Evolutionary conservation across 2,113 vertebrate species (phyloP).

Genomic region (Xenopus laevis): DNA sequence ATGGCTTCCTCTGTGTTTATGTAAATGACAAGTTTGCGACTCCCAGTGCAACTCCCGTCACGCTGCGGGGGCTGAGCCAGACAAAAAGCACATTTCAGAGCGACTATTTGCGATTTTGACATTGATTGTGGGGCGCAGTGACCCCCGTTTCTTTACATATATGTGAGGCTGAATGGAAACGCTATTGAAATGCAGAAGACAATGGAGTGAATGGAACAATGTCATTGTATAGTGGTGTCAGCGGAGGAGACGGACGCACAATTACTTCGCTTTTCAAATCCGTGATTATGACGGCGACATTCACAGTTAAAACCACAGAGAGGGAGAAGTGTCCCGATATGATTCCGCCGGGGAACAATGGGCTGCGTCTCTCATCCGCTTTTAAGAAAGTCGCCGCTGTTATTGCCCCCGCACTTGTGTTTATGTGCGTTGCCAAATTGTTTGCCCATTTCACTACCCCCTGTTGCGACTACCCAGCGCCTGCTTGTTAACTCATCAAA

Average conservation of each 20-base stretch:
- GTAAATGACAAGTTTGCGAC: too few species aligned
- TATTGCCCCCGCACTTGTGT: conserved; percentile 61
- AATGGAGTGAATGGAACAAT: conserved; percentile 69
- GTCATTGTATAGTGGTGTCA: conserved; percentile 71
- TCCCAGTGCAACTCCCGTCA: too few species aligned
- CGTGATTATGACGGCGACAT: conserved; percentile 63
- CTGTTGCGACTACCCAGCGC: conserved; percentile 63
- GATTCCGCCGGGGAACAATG: conserved; percentile 71
- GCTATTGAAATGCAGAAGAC: conserved; percentile 65
- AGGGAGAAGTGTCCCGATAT: conserved; percentile 71
- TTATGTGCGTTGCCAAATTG: conserved; percentile 66
- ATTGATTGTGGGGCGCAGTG: conserved; percentile 48
- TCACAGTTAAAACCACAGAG: conserved; percentile 70
- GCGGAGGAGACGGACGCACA: conserved; percentile 68
- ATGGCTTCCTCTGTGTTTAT: too few species aligned
- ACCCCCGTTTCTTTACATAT: conserved; percentile 53
- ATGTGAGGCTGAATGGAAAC: conserved; percentile 68
- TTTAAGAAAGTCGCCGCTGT: conserved; percentile 59
- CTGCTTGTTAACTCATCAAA: conserved; percentile 69
- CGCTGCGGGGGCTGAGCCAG: too few species aligned
- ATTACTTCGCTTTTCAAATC: conserved; percentile 71
- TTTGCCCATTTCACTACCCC: conserved; percentile 66
- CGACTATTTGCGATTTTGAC: conserved; percentile 52
- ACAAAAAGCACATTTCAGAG: too few species aligned
- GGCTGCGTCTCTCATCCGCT: conserved; percentile 64